Evolutionary conservation across 1,140 invertebrate species (phyloP).

Genomic region (Melanaphis sacchari): DNA sequence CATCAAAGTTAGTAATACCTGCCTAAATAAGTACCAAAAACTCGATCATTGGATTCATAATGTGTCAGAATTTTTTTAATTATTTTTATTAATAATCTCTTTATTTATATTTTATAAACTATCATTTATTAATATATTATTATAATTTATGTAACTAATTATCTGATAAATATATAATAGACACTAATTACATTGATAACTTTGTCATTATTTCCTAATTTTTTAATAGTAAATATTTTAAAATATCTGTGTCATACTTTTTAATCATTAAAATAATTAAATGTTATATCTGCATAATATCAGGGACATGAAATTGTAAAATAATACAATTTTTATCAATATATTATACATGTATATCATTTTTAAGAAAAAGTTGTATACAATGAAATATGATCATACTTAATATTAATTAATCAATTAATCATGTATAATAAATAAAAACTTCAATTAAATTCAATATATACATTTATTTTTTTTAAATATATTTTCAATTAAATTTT

Average conservation of each 20-base stretch:
- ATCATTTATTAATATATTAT: no score
- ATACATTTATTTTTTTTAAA: no score
- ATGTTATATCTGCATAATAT: neutral
- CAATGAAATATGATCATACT: no score
- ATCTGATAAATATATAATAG: no score
- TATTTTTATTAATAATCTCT: neutral
- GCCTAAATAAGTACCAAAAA: neutral
- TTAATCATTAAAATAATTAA: neutral
- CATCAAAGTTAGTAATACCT: no score
- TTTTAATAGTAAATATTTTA: neutral
- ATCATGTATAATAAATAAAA: no score
- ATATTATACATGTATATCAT: no score
- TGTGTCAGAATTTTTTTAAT: neutral
- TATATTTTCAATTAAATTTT: neutral
- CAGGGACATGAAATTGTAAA: neutral
- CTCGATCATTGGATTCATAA: neutral
- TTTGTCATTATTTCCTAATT: neutral
- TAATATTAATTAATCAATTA: no score
- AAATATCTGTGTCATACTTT: neutral
- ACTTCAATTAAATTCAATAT: no score
- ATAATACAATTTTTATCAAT: neutral
- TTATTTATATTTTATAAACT: neutral
- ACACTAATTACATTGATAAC: neutral
- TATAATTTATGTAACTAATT: no score
- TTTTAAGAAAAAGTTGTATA: no score